Evolutionary conservation across 2,888 invertebrate species (phyloP), one percentile per base, ranked within the genome.

Genomic region (Tanypteryx hageni): DNA sequence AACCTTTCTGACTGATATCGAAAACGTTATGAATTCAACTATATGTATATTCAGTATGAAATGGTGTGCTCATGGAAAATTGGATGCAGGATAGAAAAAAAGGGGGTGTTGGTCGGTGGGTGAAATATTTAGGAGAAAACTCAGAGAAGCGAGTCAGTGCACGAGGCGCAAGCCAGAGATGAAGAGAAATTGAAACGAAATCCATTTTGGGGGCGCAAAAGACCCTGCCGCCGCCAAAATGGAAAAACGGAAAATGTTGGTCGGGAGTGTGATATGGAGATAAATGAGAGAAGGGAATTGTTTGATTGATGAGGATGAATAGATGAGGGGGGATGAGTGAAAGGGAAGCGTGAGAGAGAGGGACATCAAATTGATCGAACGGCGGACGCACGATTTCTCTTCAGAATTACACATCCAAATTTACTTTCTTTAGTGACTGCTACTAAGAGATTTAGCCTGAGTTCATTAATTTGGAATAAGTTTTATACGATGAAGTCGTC

Each of bases 101-200:
- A 18, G 14, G 61, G 13, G n/a, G n/a, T n/a, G n/a, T 10, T 76
- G 27, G 27, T 13, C 76, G 14, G 27, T 22, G 27, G 14, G 1
- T n/a, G 22, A 27, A 76, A n/a, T 14, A 14, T 64, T 64, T 11
- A 18, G 76, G 10, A 11, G 76, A 18, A 76, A 22, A 76, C 27
- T 0, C 13, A 13, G 8, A 27, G 27, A 76, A 10, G 76, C 76
- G 22, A 13, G 44, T 76, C 14, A 27, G 9, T 10, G 76, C 27
- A 10, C 11, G 27, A 76, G 76, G 27, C 76, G 11, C 27, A 27
- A 64, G 16, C 14, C 64, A 64, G 68, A 7, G 27, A 76, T 76
- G 76, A 76, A 76, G 76, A 76, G 76, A 76, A 76, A 76, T 76
- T 76, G 76, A 27, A 76, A 76, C 76, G 76, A 76, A 76, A 76